These are phyloP conservation scores for Synergus umbraculus DNA, from an alignment of 2,888 invertebrate species.

Conservation along the genomic window DNA sequence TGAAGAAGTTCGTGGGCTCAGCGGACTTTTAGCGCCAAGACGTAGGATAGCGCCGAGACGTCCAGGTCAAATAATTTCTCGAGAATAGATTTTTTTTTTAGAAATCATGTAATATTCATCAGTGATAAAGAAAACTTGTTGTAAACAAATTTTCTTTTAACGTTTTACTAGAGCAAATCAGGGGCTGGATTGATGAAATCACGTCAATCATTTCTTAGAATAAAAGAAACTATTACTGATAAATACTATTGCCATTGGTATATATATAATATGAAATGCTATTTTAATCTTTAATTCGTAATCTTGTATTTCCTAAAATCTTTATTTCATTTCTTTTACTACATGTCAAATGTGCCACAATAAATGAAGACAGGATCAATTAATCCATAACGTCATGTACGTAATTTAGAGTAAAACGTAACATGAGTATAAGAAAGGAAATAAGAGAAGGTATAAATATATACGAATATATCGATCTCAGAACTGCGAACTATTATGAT, in stretches of 20 bases:
- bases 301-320: background rate
- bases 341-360: background rate
- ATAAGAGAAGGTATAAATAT: background rate
- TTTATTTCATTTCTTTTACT: background rate
- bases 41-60: conserved; percentile 82
- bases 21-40: conserved; percentile 84
- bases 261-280: background rate
- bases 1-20: conserved; percentile 70
- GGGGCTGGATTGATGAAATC: background rate
- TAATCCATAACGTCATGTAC: background rate
- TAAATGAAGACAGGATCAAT: background rate
- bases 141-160: background rate
- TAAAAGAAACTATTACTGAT: background rate
- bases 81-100: conserved; percentile 54
- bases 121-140: background rate
- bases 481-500: background rate
- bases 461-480: background rate
- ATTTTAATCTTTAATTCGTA: background rate
- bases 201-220: background rate
- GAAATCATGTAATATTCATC: background rate
- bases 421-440: background rate
- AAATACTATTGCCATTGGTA: background rate
- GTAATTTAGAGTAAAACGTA: background rate
- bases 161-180: background rate
- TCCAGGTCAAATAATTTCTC: conserved; percentile 79